Conservation (phyloP, 2,888 invertebrate species). For the Phengaris alcon region DNA sequence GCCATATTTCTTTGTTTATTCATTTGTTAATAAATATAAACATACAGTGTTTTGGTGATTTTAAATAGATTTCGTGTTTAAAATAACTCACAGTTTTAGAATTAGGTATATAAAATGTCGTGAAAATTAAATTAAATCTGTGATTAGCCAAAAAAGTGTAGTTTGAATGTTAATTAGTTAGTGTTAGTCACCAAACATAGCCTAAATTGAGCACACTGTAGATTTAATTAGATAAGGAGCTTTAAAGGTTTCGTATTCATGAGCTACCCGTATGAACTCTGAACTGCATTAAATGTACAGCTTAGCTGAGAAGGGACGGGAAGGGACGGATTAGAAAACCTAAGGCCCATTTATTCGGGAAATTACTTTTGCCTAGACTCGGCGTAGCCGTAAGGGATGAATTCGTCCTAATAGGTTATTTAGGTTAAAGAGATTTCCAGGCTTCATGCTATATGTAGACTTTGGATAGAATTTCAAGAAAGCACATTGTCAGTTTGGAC, state of each 20-base stretch:
- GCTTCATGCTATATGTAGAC: neutral
- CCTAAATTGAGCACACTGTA: neutral
- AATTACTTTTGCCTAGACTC: constrained; percentile 8
- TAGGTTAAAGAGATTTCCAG: neutral
- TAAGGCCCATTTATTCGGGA: neutral
- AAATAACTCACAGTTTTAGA: too few relatives aligned
- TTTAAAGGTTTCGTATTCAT: neutral
- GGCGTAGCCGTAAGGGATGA: neutral
- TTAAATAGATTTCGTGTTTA: too few relatives aligned
- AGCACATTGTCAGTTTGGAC: neutral
- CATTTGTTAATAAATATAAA: too few relatives aligned
- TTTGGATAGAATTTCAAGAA: neutral
- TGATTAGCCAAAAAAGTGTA: too few relatives aligned
- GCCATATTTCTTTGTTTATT: too few relatives aligned
- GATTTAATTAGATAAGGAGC: neutral
- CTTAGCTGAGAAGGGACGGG: constrained; percentile 3
- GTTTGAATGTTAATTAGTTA: too few relatives aligned
- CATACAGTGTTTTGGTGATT: too few relatives aligned
- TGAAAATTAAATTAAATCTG: too few relatives aligned
- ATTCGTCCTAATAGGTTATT: neutral
- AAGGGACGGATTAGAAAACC: constrained; percentile 18
- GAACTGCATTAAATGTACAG: constrained; percentile 6
- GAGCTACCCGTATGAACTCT: neutral
- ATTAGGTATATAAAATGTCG: too few relatives aligned
- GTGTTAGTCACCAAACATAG: too few relatives aligned